Evolutionary conservation across 1,140 invertebrate genomes (phyloP).

Genomic region (Euglossa dilemma): DNA sequence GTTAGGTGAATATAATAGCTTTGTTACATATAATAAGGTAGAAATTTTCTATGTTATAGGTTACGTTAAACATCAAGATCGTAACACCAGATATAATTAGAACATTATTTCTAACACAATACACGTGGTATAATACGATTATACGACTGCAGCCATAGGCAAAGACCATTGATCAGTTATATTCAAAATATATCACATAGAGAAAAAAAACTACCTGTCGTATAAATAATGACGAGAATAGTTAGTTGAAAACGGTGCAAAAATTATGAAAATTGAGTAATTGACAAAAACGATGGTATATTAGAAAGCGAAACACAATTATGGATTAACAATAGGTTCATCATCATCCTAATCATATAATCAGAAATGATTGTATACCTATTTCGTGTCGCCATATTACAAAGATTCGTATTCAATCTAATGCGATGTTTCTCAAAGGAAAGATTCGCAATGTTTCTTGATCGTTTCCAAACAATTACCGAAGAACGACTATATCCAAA

Average conservation of each 20-base stretch:
- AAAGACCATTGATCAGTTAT: not conserved
- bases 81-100: not conserved
- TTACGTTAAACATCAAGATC: not conserved
- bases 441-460: not conserved
- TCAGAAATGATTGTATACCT: constrained; percentile 35
- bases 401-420: constrained; percentile 31
- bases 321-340: not conserved
- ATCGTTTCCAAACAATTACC: not conserved
- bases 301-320: not conserved
- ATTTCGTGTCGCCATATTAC: constrained; percentile 65
- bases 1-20: not conserved
- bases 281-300: not conserved
- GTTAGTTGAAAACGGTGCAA: not conserved
- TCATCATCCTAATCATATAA: not conserved
- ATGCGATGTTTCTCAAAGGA: constrained; percentile 14
- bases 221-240: constrained; percentile 9
- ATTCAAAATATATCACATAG: not conserved
- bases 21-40: no score
- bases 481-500: not conserved
- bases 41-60: constrained; percentile 1
- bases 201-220: constrained; percentile 45
- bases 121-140: not conserved
- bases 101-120: constrained; percentile 15
- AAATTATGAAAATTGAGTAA: not conserved
- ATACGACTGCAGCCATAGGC: not conserved